Evolutionary conservation across 2,797 vertebrate species (phyloP).

Genomic region (Anguilla megastoma): DNA sequence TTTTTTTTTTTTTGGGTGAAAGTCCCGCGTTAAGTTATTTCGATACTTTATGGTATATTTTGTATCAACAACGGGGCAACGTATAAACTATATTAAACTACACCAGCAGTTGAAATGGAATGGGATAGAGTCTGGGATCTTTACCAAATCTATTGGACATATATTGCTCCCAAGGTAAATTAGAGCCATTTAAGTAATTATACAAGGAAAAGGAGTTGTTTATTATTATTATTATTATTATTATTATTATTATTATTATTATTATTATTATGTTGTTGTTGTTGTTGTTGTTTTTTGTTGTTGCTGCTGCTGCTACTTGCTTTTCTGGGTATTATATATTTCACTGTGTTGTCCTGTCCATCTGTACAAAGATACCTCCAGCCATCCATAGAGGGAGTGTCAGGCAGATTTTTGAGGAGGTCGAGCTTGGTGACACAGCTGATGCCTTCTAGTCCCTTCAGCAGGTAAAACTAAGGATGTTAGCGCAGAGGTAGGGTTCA

Average conservation of each 20-base stretch:
- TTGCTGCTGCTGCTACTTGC: no score
- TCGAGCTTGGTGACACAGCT: slow-evolving; percentile 71
- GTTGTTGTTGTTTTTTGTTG: no score
- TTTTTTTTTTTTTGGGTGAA: not conserved
- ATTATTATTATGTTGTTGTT: not conserved
- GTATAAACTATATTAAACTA: not conserved
- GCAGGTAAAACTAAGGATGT: slow-evolving; percentile 54
- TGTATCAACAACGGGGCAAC: slow-evolving; percentile 20
- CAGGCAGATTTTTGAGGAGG: slow-evolving; percentile 42
- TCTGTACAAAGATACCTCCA: slow-evolving; percentile 37
- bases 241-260: not conserved
- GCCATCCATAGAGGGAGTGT: slow-evolving; percentile 36
- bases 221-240: not conserved
- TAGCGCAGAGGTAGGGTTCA: slow-evolving; percentile 49
- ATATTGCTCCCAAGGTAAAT: slow-evolving; percentile 31
- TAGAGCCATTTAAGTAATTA: slow-evolving; percentile 21
- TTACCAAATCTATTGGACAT: slow-evolving; percentile 27
- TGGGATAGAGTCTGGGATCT: slow-evolving; percentile 31
- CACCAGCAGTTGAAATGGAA: not conserved
- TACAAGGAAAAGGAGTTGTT: not conserved
- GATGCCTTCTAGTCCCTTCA: slow-evolving; percentile 56
- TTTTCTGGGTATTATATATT: slow-evolving; percentile 45
- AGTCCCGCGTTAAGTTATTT: not conserved
- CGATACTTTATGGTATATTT: not conserved
- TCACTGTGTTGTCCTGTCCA: slow-evolving; percentile 44